phyloP scores from a whole-genome alignment of 2,113 vertebrate genomes.

The Emydocephalus ijimae region DNA sequence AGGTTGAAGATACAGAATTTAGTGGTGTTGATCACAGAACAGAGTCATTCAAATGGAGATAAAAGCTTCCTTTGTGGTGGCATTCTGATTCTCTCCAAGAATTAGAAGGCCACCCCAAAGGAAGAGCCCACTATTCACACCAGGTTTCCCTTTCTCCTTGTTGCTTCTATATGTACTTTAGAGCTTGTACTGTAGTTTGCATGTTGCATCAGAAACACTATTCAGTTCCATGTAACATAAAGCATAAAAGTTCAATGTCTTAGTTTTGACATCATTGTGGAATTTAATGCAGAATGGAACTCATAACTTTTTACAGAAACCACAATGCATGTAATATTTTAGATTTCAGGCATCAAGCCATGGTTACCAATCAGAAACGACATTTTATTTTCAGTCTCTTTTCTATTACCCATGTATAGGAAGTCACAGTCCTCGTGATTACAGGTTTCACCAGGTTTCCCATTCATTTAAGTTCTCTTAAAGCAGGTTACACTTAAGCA shows the following conservation, averaged over 20 bases:
- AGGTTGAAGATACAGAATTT: background rate
- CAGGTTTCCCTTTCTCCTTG: background rate
- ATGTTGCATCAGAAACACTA: background rate
- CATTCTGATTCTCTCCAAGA: too few species aligned
- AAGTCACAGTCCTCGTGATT: background rate
- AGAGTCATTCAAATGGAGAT: background rate
- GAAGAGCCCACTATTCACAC: too few species aligned
- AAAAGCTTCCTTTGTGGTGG: background rate
- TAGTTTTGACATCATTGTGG: background rate
- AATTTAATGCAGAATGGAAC: background rate
- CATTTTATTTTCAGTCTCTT: background rate
- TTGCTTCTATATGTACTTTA: background rate
- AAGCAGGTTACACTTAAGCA: background rate
- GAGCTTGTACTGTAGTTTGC: background rate
- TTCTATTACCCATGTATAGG: background rate
- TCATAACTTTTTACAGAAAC: background rate
- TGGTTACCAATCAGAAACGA: background rate
- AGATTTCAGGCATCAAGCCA: background rate
- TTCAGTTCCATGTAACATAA: background rate
- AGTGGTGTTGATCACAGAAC: background rate
- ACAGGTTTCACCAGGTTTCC: background rate
- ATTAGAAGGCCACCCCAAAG: background rate
- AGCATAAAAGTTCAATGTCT: background rate
- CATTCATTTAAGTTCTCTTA: background rate
- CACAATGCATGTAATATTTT: background rate